Evolutionary conservation across 2,113 vertebrate genomes (phyloP).

Genomic region (Hippocampus barbouri): DNA sequence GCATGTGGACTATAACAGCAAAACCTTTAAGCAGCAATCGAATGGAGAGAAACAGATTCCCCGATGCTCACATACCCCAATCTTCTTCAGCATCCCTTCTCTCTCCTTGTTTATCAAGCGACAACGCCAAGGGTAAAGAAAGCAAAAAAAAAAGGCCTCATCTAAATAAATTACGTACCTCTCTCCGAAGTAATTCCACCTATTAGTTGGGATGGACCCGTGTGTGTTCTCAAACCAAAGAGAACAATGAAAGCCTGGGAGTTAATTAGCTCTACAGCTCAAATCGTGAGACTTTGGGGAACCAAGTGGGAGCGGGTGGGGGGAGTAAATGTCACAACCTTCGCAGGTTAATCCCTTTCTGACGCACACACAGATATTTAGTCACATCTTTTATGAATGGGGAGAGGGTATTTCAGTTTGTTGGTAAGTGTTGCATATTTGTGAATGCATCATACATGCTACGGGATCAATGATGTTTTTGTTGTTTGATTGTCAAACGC

Average conservation of each 20-base stretch:
- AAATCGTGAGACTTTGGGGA: background rate
- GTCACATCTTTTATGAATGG: conserved; percentile 56
- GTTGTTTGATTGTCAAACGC: conserved; percentile 29
- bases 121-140: background rate
- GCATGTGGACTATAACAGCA: background rate
- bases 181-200: background rate
- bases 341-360: conserved; percentile 33
- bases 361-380: conserved; percentile 30
- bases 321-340: conserved; percentile 34
- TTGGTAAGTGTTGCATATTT: conserved; percentile 38
- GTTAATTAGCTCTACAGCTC: conserved; percentile 5
- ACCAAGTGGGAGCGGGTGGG: background rate
- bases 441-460: conserved; percentile 57
- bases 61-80: background rate
- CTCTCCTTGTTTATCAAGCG: background rate
- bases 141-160: background rate
- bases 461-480: conserved; percentile 31
- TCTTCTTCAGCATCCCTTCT: background rate
- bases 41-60: background rate
- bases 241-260: background rate
- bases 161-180: background rate
- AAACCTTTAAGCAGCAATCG: background rate
- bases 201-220: background rate
- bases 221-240: background rate
- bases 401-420: conserved; percentile 29